Percentiles rank a stretch among this genome's conserved stretches.
phyloP scores from a whole-genome alignment of 2,113 vertebrate genomes.

The Narcine bancroftii region DNA sequence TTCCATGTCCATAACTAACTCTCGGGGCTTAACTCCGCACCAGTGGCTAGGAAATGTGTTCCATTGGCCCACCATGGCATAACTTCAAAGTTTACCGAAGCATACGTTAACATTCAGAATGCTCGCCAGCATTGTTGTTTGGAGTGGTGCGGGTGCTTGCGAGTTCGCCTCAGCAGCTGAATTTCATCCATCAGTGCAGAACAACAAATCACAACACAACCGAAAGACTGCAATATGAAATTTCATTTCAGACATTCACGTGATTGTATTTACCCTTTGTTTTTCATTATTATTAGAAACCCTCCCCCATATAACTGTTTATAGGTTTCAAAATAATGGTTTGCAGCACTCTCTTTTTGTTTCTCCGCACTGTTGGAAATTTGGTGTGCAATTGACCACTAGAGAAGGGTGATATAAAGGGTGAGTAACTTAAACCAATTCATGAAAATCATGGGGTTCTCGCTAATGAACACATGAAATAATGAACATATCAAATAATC shows the following conservation, averaged over 20 bases:
- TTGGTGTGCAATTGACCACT: not conserved
- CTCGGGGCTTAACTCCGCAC: no score
- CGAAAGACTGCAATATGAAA: not conserved
- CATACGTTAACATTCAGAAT: not conserved
- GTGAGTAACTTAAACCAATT: not conserved
- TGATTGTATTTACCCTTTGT: not conserved
- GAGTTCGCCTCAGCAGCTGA: not conserved
- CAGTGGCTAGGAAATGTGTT: not conserved
- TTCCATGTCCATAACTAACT: no score
- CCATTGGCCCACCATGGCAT: not conserved
- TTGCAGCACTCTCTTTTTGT: not conserved
- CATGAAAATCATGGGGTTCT: not conserved
- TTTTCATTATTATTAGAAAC: not conserved
- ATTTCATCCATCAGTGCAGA: not conserved
- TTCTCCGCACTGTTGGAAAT: not conserved
- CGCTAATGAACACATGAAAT: no score
- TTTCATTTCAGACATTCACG: not conserved
- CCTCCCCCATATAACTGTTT: not conserved
- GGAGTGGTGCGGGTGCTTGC: not conserved
- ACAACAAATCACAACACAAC: not conserved
- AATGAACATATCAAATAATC: not conserved
- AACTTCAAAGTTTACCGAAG: not conserved
- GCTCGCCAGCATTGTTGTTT: not conserved
- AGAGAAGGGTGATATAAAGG: not conserved
- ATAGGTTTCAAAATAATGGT: not conserved